phyloP scores from a whole-genome alignment of 1,140 invertebrate species.

The Phymorhynchus buccinoides region DNA sequence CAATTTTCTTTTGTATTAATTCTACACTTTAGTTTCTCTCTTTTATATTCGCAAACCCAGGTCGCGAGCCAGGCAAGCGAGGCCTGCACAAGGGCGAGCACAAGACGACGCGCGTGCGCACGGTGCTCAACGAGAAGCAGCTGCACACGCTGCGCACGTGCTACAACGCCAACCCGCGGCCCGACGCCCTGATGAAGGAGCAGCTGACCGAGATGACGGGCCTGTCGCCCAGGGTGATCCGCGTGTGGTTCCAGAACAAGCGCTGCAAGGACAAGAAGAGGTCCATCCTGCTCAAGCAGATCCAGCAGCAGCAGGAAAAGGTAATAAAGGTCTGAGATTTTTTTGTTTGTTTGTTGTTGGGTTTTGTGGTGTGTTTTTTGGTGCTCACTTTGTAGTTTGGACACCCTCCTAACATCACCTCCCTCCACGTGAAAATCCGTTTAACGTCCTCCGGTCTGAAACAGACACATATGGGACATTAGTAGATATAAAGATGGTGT shows the following conservation, averaged over 20 bases:
- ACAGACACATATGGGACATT: too few species aligned
- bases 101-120: constrained; percentile 96
- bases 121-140: constrained; percentile 98
- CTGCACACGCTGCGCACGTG: constrained; percentile 91
- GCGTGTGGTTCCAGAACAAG: constrained; percentile 99
- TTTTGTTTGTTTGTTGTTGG: neutral
- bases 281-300: constrained; percentile 95
- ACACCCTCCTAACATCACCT: neutral
- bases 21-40: too few species aligned
- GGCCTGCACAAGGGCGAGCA: constrained; percentile 68
- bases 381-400: too few species aligned
- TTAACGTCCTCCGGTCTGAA: too few species aligned
- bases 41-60: too few species aligned
- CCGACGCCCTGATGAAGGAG: constrained; percentile 99
- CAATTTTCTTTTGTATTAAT: too few species aligned
- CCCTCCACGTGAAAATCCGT: too few species aligned
- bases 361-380: constrained; percentile 17
- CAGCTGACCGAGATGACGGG: constrained; percentile 99
- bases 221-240: constrained; percentile 93
- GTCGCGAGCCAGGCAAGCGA: constrained; percentile 36
- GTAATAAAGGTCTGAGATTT: constrained; percentile 48
- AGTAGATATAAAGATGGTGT: too few species aligned
- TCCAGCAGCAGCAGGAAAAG: constrained; percentile 93
- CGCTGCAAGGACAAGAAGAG: constrained; percentile 99
- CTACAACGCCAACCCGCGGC: constrained; percentile 96